Evolutionary conservation across 2,888 invertebrate species (phyloP), one percentile per base, ranked within the genome.

Genomic region (Pammene fasciana): DNA sequence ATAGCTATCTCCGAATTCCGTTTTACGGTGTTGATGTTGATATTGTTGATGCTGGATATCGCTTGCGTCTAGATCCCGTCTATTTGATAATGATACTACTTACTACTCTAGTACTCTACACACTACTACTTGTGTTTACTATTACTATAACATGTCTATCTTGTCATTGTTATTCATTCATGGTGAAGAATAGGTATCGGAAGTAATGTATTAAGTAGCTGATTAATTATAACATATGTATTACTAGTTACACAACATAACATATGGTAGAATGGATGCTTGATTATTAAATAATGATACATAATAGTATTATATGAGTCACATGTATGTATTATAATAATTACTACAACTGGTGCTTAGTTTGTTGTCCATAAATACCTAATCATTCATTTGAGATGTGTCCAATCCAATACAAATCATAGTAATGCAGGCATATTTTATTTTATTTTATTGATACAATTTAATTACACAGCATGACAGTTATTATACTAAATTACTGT

Each of bases 41-140:
- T 59, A 52, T 59, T 59, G 56, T 38, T 57, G 56, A 65, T 59
- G 57, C 65, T 54, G 65, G 57, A 70, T 60, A 70, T 65, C 60
- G 65, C 41, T 65, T 16, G 60, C 54, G 70, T 65, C 70, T 65
- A 70, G 70, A 70, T 70, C 60, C 52, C 54, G 70, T 67, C 67
- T 67, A 61, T 70, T 48, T 70, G 70, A 65, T 70, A 60, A 70
- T 65, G 46, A 52, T 52, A 59, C 46, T 41, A 46, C 46, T 65
- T n/a, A n/a, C n/a, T n/a, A n/a, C n/a, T n/a, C n/a, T n/a, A n/a
- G n/a, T n/a, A 62, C 62, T 43, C 57, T 43, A 55, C 56, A 26
- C 48, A 61, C 60, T 59, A 54, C 45, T 66, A 56, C 64, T 66
- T 14, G 16, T 68, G 64, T 60, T 65, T 65, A 65, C 68, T 65